These are phyloP conservation scores for Trichonephila clavata DNA, from an alignment of 1,140 invertebrate species.

Conservation along the genomic window DNA sequence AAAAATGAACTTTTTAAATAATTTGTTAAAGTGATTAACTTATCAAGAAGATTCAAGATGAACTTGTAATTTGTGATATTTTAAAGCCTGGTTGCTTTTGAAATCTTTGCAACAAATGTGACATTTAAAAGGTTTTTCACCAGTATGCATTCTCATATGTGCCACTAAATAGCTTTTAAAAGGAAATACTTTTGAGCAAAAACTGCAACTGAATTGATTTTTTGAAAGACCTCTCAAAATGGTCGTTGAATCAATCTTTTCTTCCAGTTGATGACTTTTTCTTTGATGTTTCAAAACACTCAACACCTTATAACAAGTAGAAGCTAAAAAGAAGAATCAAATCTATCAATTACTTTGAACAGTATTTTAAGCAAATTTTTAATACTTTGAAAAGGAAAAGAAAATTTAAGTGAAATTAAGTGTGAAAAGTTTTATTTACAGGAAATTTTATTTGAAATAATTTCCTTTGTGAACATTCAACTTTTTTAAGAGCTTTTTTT, in stretches of 20 bases:
- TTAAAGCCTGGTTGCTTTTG: slow-evolving; percentile 5
- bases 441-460: no score
- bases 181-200: slow-evolving; percentile 14
- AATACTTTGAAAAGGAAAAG: no score
- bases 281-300: neutral
- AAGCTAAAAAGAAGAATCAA: neutral
- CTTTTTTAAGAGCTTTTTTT: no score
- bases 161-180: neutral
- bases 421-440: no score
- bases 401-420: no score
- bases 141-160: slow-evolving; percentile 30
- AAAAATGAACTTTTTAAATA: no score
- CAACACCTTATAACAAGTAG: neutral
- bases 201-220: neutral
- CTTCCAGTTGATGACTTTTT: neutral
- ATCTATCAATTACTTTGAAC: neutral
- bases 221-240: neutral
- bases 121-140: slow-evolving; percentile 28
- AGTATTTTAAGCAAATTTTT: no score
- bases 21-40: no score
- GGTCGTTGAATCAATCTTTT: neutral
- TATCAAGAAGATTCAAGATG: neutral
- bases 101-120: neutral
- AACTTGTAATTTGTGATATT: neutral
- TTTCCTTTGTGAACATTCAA: no score